Evolutionary conservation across 2,113 vertebrate species (phyloP), one percentile per base, ranked within the genome.

Genomic region (Pteruthius melanotis): DNA sequence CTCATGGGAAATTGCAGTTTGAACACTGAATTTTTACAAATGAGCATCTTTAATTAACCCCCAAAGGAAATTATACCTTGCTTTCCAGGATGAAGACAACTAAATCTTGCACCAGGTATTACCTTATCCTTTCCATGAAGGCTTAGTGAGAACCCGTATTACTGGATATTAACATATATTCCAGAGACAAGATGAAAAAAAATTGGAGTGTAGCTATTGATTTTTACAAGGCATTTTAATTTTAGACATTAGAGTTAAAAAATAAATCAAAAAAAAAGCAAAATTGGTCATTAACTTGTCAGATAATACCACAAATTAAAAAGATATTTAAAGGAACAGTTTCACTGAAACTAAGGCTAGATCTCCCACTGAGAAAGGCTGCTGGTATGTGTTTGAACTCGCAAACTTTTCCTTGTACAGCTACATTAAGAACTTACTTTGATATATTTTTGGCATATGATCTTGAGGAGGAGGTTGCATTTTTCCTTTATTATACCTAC

Each of bases 401-500:
- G 78, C 35, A 90, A 91, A 94, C 27, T 57, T 72, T 44, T 93
- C 71, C 39, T 72, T 61, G 37, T 45, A 76, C 20, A 50, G 59
- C 39, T 83, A 83, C 37, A 42, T 15, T 44, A 59, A 72, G 59
- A 83, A 77, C 30, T 70, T 86, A 56, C 24, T 33, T 50, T 50
- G 50, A 93, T 86, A 15, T 49, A 93, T 70, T 92, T 94, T 33
- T 86, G 79, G 90, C 63, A 83, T 86, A 57, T n/a, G 50, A 83
- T 91, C 70, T 69, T 95, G 92, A 92, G 88, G 75, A 42, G 90
- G 71, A 93, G 80, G 79, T n/a, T 93, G 35, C 26, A 65, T 93
- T 92, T 93, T 86, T 71, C 39, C 28, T 90, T 80, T 69, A 50
- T 88, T 72, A 94, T 90, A 96, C 75, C 90, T 93, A 83, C 35